Base-by-base conservation (phyloP, 2,888 invertebrate genomes). In the Iselma pallidipennis region DNA sequence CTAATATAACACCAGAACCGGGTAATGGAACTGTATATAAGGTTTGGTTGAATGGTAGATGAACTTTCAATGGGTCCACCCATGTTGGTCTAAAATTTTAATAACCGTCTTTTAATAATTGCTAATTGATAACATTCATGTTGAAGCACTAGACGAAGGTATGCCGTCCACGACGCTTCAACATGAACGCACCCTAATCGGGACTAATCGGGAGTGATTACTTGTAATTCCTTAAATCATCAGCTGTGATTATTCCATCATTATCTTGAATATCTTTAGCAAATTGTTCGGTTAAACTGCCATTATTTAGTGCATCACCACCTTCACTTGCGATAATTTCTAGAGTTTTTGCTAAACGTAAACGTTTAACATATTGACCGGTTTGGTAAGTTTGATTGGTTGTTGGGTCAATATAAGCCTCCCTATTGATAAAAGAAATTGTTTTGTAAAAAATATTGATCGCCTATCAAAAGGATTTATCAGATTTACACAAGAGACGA, bases 1-100 rank as follows among this genome's bases (percentile, higher is more conserved):
- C 87, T 31, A 96, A 82, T 7, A 96, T 86, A 4, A 89, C 86
- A 0, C 97, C 97, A 29, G 93, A 89, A n/a, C 92, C 92, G 0
- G 97, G 96, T 58, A 94, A 84, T 1, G 94, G 94, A 0, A 88
- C 84, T 0, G 94, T 88, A 79, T 90, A 90, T 23, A 97, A 82
- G 5, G 87, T 89, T 69, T 88, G 83, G 53, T 88, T 87, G 12
- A 84, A 85, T 0, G 85, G 82, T 0, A 93, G 70, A 6, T 83
- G 82, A 1, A 88, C 83, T 52, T 78, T 75, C 49, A 89, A 81
- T 1, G 92, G 89, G 0, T 86, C 82, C 74, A 86, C 84, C 91
- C 91, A 91, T 68, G 84, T 82, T 6, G 83, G 83, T 72, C 89
- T 89, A 74, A 53, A 82, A 78, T n/a, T 19, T 33, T 16, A 31